phyloP scores from a whole-genome alignment of 2,888 invertebrate species.

The Microctonus aethiopoides region DNA sequence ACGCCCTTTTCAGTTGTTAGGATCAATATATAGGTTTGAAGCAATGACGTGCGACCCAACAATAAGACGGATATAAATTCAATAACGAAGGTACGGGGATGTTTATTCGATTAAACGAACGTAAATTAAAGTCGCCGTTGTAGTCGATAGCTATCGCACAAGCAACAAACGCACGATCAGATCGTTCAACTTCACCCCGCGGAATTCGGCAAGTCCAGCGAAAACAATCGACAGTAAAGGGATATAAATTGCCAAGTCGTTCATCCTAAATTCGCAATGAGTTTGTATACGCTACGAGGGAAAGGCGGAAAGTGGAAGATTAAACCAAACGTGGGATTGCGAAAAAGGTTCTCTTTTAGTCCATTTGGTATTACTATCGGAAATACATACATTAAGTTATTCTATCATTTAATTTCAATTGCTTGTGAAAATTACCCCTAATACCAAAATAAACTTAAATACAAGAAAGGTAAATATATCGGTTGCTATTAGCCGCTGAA shows the following conservation, averaged over 20 bases:
- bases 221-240: slow-evolving; percentile 55
- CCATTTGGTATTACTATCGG: slow-evolving; percentile 20
- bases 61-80: slow-evolving; percentile 64
- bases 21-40: slow-evolving; percentile 42
- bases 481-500: no score
- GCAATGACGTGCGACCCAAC: slow-evolving; percentile 45
- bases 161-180: slow-evolving; percentile 5
- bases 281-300: slow-evolving; percentile 13
- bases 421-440: slow-evolving; percentile 7
- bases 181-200: background rate
- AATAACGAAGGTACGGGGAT: slow-evolving; percentile 20
- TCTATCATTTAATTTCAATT: slow-evolving; percentile 19
- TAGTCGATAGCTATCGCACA: background rate
- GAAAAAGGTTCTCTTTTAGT: slow-evolving; percentile 21
- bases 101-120: slow-evolving; percentile 62
- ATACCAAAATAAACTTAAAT: background rate
- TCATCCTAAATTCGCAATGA: slow-evolving; percentile 32
- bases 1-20: background rate
- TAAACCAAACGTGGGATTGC: background rate
- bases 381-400: background rate
- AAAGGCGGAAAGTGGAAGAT: background rate
- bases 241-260: slow-evolving; percentile 49
- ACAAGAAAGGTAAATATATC: no score
- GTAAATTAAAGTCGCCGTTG: slow-evolving; percentile 52
- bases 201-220: slow-evolving; percentile 48